Base-by-base conservation (phyloP, 2,888 invertebrate genomes). In the Caenorhabditis angaria region DNA sequence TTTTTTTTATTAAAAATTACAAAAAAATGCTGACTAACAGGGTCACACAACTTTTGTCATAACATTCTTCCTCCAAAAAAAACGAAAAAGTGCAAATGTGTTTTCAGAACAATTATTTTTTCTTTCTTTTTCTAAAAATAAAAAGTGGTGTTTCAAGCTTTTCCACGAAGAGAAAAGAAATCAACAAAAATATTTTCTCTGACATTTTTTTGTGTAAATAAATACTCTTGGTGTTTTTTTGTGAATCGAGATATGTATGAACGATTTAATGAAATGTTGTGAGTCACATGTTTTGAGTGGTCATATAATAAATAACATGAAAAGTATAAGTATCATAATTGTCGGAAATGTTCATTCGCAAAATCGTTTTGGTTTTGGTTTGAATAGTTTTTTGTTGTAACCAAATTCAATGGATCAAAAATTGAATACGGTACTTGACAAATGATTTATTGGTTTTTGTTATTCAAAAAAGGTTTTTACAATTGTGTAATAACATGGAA, bases 101-200 rank as follows among this genome's bases (percentile, higher is more conserved):
- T 10, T 32, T 41, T 14, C 14, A 56, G 61, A 69, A 64, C 64
- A 70, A 70, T 70, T 64, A 65, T 64, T 53, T 53, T 62, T 25
- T 35, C 28, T 29, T 47, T 48, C 51, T 54, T 27, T 54, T 54
- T 54, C 32, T 27, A 27, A 55, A n/a, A 53, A 24, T 24, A 53
- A 50, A 50, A 20, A 50, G 50, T 50, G 50, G 6, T 5, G 50
- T n/a, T 6, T 50, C n/a, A 5, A n/a, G n/a, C n/a, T n/a, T n/a
- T n/a, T n/a, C n/a, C n/a, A n/a, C n/a, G n/a, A n/a, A n/a, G n/a
- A n/a, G n/a, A n/a, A n/a, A n/a, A n/a, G n/a, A n/a, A n/a, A n/a
- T n/a, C n/a, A n/a, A 32, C 32, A 32, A 32, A 32, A 32, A 32
- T 8, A 5, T 32, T 32, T 32, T 32, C 6, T 5, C 32, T 32